Conservation (phyloP, 2,113 vertebrate species). For the Mormyrus lacerda region DNA sequence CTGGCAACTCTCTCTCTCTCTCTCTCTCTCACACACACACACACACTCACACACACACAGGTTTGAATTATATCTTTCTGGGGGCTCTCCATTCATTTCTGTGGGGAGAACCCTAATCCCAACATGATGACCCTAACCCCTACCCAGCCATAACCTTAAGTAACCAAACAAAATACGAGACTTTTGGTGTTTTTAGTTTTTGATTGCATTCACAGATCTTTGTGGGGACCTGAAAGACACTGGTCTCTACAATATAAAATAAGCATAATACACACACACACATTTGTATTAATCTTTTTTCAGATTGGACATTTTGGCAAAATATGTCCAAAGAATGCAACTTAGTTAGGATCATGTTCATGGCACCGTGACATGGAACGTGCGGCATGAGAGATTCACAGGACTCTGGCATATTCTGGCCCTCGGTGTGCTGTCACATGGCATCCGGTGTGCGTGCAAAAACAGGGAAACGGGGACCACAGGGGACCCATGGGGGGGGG, state of each 20-base stretch:
- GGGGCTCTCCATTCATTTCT: background rate
- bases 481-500: background rate
- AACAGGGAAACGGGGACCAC: background rate
- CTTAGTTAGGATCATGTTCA: background rate
- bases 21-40: background rate
- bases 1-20: background rate
- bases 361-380: background rate
- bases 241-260: background rate
- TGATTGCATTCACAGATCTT: background rate
- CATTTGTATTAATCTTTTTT: background rate
- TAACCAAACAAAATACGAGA: too few relatives aligned
- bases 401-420: background rate
- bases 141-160: too few relatives aligned
- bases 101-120: too few relatives aligned
- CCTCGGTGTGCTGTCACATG: conserved; percentile 8
- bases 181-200: too few relatives aligned
- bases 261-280: too few relatives aligned
- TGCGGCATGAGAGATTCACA: background rate
- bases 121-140: too few relatives aligned
- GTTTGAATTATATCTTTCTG: background rate
- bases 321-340: background rate
- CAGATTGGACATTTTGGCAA: background rate
- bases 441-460: background rate
- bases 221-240: background rate
- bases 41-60: background rate